Conservation (phyloP, 2,113 vertebrate species). For the Oreochromis aureus region DNA sequence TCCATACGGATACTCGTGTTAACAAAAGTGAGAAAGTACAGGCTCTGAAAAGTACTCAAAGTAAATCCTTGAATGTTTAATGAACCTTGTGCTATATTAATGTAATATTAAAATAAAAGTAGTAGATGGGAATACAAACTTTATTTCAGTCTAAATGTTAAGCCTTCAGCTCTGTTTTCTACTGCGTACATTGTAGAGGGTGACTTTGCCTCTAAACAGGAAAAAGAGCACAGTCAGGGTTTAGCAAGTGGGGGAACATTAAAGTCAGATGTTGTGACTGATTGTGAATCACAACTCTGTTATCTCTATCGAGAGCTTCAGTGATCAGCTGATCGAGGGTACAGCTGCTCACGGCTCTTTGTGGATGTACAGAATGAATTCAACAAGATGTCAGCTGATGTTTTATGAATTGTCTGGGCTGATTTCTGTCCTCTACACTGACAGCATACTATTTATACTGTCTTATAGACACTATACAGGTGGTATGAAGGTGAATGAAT, state of each 20-base stretch:
- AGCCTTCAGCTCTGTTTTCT: neutral
- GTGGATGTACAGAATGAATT: neutral
- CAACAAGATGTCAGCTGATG: neutral
- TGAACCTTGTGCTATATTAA: neutral
- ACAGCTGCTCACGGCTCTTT: neutral
- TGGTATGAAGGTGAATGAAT: neutral
- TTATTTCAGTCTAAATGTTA: neutral
- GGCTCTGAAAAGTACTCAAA: neutral
- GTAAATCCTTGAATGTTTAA: neutral
- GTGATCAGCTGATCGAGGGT: neutral
- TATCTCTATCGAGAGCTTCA: neutral
- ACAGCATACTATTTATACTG: neutral
- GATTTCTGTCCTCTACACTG: neutral
- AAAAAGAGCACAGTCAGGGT: neutral
- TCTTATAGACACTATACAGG: neutral
- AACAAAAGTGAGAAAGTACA: neutral
- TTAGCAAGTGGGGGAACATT: neutral
- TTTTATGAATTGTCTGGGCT: neutral
- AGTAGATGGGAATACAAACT: neutral
- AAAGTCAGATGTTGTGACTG: neutral
- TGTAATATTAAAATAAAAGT: neutral
- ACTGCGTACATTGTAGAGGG: neutral
- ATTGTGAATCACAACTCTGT: neutral
- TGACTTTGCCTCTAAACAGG: neutral
- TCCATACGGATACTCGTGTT: rapidly evolving